phyloP scores from a whole-genome alignment of 2,113 vertebrate species.

The Paradoxurus hermaphroditus region DNA sequence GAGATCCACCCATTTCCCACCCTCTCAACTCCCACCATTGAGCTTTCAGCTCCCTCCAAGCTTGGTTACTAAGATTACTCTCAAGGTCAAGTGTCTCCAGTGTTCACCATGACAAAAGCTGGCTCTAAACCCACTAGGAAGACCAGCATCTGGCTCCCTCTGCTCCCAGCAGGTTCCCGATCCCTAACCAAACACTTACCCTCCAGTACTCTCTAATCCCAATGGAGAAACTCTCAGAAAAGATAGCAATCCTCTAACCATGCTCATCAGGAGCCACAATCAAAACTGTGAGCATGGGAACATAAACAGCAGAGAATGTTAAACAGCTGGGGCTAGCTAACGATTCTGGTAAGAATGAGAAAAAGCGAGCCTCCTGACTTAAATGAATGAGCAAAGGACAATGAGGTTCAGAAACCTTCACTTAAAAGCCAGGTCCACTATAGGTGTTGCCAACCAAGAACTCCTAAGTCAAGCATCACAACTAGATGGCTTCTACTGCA shows the following conservation, averaged over 20 bases:
- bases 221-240: neutral
- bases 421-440: neutral
- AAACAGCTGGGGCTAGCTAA: neutral
- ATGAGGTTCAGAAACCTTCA: neutral
- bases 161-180: neutral
- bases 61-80: neutral
- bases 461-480: neutral
- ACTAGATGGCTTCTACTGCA: neutral
- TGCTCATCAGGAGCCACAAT: neutral
- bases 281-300: neutral
- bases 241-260: neutral
- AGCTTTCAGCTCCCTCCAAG: neutral
- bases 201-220: neutral
- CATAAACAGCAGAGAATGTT: neutral
- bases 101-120: neutral
- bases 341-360: neutral
- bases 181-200: neutral
- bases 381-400: neutral
- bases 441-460: neutral
- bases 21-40: neutral
- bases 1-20: neutral
- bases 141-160: neutral
- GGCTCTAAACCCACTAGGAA: neutral
- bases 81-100: neutral
- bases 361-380: neutral